phyloP scores from a whole-genome alignment of 2,113 vertebrate genomes.

The Turdus rufiventris region DNA sequence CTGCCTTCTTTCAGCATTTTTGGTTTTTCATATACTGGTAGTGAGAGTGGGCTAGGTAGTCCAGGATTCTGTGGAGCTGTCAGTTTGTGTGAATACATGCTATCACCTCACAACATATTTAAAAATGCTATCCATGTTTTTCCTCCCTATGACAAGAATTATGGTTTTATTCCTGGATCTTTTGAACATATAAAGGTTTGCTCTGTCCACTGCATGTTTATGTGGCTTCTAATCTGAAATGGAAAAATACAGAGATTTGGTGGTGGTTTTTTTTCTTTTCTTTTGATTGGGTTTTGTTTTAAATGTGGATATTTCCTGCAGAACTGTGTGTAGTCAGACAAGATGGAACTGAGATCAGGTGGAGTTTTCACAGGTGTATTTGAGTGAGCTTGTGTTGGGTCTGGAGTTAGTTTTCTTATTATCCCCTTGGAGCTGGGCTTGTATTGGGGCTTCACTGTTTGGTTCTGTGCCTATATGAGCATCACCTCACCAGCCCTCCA shows the following conservation, averaged over 20 bases:
- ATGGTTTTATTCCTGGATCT: background rate
- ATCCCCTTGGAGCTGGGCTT: background rate
- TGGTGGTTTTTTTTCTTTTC: fast-evolving
- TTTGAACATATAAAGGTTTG: background rate
- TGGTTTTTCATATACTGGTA: background rate
- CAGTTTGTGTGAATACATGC: background rate
- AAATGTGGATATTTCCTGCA: background rate
- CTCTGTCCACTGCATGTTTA: background rate
- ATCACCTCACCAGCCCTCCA: background rate
- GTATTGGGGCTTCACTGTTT: background rate
- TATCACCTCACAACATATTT: background rate
- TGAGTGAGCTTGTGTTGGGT: background rate
- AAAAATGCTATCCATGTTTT: background rate
- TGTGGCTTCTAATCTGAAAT: background rate
- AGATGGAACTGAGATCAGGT: background rate
- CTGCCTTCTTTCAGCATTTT: background rate
- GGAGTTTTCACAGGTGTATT: background rate
- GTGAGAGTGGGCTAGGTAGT: background rate
- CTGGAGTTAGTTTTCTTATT: background rate
- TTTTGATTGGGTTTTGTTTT: background rate
- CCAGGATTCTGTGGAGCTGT: background rate
- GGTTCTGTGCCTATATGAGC: background rate
- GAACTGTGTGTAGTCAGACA: background rate
- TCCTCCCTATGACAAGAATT: background rate
- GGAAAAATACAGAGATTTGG: background rate